These are phyloP conservation scores for Caerostris extrusa DNA, from an alignment of 1,140 invertebrate genomes.

Conservation along the genomic window DNA sequence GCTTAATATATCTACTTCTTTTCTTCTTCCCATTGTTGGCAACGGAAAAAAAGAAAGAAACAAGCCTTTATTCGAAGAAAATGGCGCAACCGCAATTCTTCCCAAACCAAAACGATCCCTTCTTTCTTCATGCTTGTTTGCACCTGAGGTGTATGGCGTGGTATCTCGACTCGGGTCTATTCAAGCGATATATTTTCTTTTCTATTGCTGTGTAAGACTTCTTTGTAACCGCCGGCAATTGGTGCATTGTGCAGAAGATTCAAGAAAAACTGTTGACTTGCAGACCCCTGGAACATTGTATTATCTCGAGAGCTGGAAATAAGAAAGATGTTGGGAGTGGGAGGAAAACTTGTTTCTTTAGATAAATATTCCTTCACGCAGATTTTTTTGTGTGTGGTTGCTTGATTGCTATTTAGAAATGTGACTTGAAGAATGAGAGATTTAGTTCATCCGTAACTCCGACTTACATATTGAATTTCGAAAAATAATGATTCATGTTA, in stretches of 20 bases:
- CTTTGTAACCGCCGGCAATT: slow-evolving; percentile 20
- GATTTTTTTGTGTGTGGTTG: neutral
- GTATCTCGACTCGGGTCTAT: neutral
- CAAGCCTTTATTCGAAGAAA: slow-evolving; percentile 30
- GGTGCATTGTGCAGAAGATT: neutral
- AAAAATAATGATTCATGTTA: too few species aligned
- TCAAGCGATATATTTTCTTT: slow-evolving; percentile 28
- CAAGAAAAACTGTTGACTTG: neutral
- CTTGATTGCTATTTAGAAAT: neutral
- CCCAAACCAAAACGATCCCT: neutral
- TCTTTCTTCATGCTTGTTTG: slow-evolving; percentile 47
- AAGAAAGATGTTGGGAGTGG: neutral
- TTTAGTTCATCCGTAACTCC: neutral
- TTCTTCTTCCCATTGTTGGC: neutral
- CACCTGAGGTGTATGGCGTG: slow-evolving; percentile 38
- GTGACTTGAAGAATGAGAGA: neutral
- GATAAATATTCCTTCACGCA: neutral
- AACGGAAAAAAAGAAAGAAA: neutral
- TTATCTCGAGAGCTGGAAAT: neutral
- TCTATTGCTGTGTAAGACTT: neutral
- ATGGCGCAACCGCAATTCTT: slow-evolving; percentile 7
- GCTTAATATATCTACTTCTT: slow-evolving; percentile 16
- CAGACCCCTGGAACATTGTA: neutral
- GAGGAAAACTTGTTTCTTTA: neutral
- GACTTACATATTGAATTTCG: neutral